phyloP scores from a whole-genome alignment of 2,797 vertebrate species.

The Thalassophryne amazonica region DNA sequence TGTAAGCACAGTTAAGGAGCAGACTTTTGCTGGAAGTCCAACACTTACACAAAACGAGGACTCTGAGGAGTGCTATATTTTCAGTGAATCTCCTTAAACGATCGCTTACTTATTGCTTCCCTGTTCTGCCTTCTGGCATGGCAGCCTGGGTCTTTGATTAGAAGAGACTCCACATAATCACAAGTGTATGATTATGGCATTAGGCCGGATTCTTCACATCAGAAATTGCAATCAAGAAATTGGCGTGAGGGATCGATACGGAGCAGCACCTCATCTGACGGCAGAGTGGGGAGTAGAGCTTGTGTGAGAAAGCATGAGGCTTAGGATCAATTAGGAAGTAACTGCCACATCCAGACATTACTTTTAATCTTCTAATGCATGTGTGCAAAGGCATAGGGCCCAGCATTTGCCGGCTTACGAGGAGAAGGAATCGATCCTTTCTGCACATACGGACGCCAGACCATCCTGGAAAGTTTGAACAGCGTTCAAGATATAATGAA shows the following conservation, averaged over 20 bases:
- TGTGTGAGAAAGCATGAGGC: slow-evolving; percentile 39
- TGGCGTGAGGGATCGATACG: slow-evolving; percentile 74
- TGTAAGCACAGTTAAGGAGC: slow-evolving; percentile 42
- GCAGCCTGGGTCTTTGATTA: slow-evolving; percentile 70
- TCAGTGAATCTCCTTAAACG: slow-evolving; percentile 48
- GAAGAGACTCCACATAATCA: slow-evolving; percentile 71
- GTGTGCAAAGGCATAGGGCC: slow-evolving; percentile 47
- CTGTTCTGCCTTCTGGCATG: slow-evolving; percentile 49
- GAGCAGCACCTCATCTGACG: slow-evolving; percentile 64
- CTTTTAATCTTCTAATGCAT: slow-evolving; percentile 85
- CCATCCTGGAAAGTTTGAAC: slow-evolving; percentile 56
- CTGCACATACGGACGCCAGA: slow-evolving; percentile 51
- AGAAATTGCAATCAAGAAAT: slow-evolving; percentile 81
- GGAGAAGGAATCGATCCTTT: slow-evolving; percentile 70
- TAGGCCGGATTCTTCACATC: slow-evolving; percentile 76
- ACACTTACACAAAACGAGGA: slow-evolving; percentile 10
- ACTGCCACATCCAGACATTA: slow-evolving; percentile 72
- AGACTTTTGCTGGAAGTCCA: slow-evolving; percentile 27
- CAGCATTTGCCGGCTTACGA: slow-evolving; percentile 60
- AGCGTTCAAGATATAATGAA: slow-evolving; percentile 62
- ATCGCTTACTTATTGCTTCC: slow-evolving; percentile 67
- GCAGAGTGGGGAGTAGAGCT: slow-evolving; percentile 28
- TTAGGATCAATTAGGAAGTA: slow-evolving; percentile 76
- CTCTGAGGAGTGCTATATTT: slow-evolving; percentile 44
- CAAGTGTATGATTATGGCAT: slow-evolving; percentile 83